Evolutionary conservation across 2,113 vertebrate genomes (phyloP), one percentile per base, ranked within the genome.

Genomic region (Tychaedon coryphoeus): DNA sequence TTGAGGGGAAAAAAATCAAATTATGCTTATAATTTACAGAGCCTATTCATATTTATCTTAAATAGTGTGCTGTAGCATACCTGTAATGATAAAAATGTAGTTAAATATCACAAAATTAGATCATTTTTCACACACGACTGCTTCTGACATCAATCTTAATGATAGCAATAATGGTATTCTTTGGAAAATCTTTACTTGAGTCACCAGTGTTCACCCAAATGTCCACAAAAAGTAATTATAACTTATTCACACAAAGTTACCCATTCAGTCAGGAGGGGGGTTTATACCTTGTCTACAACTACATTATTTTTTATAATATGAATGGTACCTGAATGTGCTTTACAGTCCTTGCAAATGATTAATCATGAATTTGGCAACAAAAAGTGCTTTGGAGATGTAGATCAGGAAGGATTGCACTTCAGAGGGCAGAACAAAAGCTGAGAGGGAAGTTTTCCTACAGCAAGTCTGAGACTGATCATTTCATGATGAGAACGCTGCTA

Each of bases 1-100:
- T 97, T 58, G 88, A 97, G 94, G 96, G 72, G 54, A 92, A 94
- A 94, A 92, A 96, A 86, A 96, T 94, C 73, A 96, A 95, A 95
- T 97, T 95, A 97, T 33, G 48, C 77, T 95, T 96, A 79, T 89
- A 96, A 96, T 92, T 94, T 80, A 88, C 53, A 90, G 95, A 91
- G 43, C 36, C 75, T 87, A 94, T 77, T 85, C 60, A 72, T 95
- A 18, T 90, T 95, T 94, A 78, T 96, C 93, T 95, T 82, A 97
- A 95, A 86, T 8, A 95, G 83, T 23, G 71, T 90, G 79, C 26
- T 84, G 43, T 89, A 92, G 80, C 75, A 90, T 93, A 95, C 51
- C 79, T 95, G 47, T 26, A 95, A 93, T 72, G 75, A 88, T 75
- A 90, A 95, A 96, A 95, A 61, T 57, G 67, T 62, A 65, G 76